Base-by-base conservation (phyloP, 2,797 vertebrate species). In the Rhinatrema bivittatum region DNA sequence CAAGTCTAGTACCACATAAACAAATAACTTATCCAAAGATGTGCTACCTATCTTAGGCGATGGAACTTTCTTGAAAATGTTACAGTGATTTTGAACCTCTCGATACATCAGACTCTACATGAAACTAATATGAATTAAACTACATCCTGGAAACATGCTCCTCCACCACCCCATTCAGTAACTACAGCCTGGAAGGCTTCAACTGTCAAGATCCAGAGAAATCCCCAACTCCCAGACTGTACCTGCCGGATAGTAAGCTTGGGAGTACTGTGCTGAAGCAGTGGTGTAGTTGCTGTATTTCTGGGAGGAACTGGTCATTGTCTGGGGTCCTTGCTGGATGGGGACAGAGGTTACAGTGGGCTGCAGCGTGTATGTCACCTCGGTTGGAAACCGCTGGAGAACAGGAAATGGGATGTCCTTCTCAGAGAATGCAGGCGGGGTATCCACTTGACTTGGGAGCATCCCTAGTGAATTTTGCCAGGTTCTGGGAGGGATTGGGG, bases 201-300 rank as follows among this genome's bases (percentile, higher is more conserved):
- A n/a, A n/a, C n/a, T n/a, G n/a, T n/a, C 16, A 35, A 4, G 11
- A 20, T 25, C 12, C 7, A 32, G 5, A n/a, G n/a, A n/a, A n/a
- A n/a, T n/a, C n/a, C n/a, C n/a, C n/a, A n/a, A n/a, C n/a, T n/a
- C n/a, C n/a, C n/a, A n/a, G 4, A 19, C 60, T 65, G n/a, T 68
- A 93, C 89, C 75, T 80, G 83, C 39, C 31, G 78, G 50, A 51
- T 64, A 81, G 65, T 54, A 78, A 56, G 53, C 65, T 49, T 74
- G 70, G 5, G 60, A 68, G 65, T 62, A 81, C 10, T 72, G 74
- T 20, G 42, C 18, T 25, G 70, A 58, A 26, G 27, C 28, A 30
- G 76, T 50, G 19, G 58, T 36, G 30, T 65, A 78, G 45, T 45
- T 51, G 42, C 39, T 55, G 6, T 62, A 72, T 16, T 68, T 74